Base-by-base conservation (phyloP, 2,797 vertebrate genomes). In the Orientallactaga sibirica region DNA sequence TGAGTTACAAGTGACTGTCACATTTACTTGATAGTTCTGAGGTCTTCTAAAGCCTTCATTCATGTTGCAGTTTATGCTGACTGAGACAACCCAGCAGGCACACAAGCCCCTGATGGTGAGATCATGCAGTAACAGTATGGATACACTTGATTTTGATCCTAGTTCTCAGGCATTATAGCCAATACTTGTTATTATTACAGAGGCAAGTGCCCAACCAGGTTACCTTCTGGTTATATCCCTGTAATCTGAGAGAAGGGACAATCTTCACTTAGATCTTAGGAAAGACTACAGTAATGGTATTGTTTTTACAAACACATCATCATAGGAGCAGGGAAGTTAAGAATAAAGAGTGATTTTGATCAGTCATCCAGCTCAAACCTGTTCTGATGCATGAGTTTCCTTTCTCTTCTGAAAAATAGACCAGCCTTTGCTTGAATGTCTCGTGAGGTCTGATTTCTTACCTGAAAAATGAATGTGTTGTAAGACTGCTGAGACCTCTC, bases 361-460 rank as follows among this genome's bases (percentile, higher is more conserved):
- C 18, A 55, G 55, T 64, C 22, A 70, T 77, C 33, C 82, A 55
- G 68, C 20, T 77, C 97, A 95, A 94, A 97, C 97, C 97, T 97
- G 91, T 97, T 95, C 88, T 97, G 96, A 95, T 86, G 94, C 97
- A 97, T 97, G 94, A 88, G 94, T 92, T 96, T 96, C 76, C 27
- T 94, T 95, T 93, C 77, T 93, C 92, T 87, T 92, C 88, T 88
- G 92, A 76, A 86, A 92, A 95, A 93, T 27, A 90, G 94, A 92
- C 61, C 93, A 77, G 29, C 55, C 66, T 95, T 91, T 90, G 73
- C 76, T 93, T 88, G 64, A 96, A 88, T 86, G 68, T 94, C 68
- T 95, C 91, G 58, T 18, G 29, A 95, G n/a, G 80, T 29, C 84
- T 80, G 90, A 83, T 94, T 93, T 96, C 90, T 95, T 90, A 90